A percentile compares a stretch with the other conserved stretches of the same genome.
Conservation (phyloP, 2,888 invertebrate genomes). For the Pristionchus entomophagus region DNA sequence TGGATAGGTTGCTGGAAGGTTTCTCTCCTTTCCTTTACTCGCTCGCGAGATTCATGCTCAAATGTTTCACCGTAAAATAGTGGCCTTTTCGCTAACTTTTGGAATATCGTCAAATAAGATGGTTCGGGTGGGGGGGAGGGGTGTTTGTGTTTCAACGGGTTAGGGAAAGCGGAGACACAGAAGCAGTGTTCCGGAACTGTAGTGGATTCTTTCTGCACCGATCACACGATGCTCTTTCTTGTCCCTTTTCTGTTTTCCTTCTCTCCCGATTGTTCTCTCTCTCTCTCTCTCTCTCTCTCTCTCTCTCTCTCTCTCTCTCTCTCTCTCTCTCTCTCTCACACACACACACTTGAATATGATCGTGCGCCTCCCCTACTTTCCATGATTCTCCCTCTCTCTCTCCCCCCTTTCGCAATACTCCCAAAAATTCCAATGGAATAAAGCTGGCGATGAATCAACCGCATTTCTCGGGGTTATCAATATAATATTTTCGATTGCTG, state of each 20-base stretch:
- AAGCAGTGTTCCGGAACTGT: conserved; percentile 4
- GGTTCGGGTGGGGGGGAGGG: too few species aligned
- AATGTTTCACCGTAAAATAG: too few species aligned
- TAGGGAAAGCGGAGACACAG: background rate
- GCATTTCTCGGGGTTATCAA: too few species aligned
- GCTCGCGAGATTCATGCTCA: too few species aligned
- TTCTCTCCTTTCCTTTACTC: conserved; percentile 1
- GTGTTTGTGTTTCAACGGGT: background rate
- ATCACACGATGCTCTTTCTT: background rate
- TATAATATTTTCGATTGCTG: background rate
- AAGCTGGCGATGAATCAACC: conserved; percentile 17
- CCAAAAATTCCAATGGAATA: background rate
- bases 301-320: background rate
- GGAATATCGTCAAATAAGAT: too few species aligned
- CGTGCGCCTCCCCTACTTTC: background rate
- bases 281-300: background rate
- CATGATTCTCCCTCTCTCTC: background rate
- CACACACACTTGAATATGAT: conserved; percentile 34
- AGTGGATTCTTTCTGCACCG: background rate
- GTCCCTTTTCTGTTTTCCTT: background rate
- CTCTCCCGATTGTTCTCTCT: conserved; percentile 25
- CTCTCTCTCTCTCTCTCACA: background rate
- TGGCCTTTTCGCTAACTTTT: too few species aligned
- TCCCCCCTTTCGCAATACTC: conserved; percentile 42
- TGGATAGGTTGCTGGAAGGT: background rate